These are phyloP conservation scores for Scaptomyza flava DNA, from an alignment of 2,888 invertebrate genomes.

Conservation along the genomic window DNA sequence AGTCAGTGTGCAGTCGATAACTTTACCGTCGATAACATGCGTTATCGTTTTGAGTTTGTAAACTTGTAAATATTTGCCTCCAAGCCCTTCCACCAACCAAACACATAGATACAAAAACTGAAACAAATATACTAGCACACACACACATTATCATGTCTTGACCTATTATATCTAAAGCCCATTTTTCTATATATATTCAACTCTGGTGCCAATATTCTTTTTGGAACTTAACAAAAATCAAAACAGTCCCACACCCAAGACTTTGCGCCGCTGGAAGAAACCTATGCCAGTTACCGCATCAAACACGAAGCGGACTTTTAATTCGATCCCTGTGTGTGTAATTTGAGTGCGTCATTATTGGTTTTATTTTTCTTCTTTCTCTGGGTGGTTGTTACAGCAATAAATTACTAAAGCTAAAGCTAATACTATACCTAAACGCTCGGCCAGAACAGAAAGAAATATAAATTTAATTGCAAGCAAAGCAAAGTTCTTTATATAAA, in stretches of 20 bases:
- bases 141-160: conserved; percentile 29
- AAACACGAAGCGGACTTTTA: conserved; percentile 82
- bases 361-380: neutral
- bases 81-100: conserved; percentile 32
- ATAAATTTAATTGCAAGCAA: conserved; percentile 27
- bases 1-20: conserved; percentile 58
- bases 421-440: conserved; percentile 7
- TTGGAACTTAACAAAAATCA: conserved; percentile 46
- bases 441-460: conserved; percentile 33
- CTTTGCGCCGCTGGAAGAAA: conserved; percentile 82
- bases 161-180: conserved; percentile 44
- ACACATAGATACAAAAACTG: conserved; percentile 30
- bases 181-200: conserved; percentile 51
- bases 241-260: conserved; percentile 77
- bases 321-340: conserved; percentile 33
- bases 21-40: conserved; percentile 35
- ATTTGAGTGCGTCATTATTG: conserved; percentile 8
- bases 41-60: conserved; percentile 74
- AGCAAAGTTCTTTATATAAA: conserved; percentile 43
- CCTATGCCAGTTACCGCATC: conserved; percentile 82
- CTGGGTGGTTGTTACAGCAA: conserved; percentile 28
- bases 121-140: conserved; percentile 9
- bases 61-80: conserved; percentile 69
- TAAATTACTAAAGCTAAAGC: conserved; percentile 5
- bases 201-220: conserved; percentile 72